Base-by-base conservation (phyloP, 2,113 vertebrate species). In the Haliaeetus leucogaster region DNA sequence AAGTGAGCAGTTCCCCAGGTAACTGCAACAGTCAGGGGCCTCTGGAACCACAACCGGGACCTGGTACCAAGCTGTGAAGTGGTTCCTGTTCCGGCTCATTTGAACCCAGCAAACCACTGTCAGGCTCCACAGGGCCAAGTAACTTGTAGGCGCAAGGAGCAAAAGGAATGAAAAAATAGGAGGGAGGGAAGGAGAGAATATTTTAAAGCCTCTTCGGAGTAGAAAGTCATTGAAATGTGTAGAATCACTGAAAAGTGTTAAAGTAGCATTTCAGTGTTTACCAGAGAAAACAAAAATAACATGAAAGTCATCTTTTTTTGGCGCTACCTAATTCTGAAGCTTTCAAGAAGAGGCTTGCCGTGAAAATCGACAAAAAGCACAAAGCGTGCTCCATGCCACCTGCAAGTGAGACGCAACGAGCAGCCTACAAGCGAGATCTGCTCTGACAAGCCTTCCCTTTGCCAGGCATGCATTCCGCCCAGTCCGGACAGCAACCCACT, bases 401-500 rank as follows among this genome's bases (percentile, higher is more conserved):
- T 23, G 40, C 27, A 63, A 87, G 36, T 8, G 43, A 90, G 30
- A 29, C 19, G 7, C 45, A 26, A 32, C 1, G 23, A 38, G 27
- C 62, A 66, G 61, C 40, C 38, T 76, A 23, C 40, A 81, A 43
- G 32, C 0, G 3, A 59, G 20, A 25, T 80, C 59, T 30, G 56
- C n/a, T 62, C 38, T 65, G 61, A 63, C 16, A 48, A 79, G n/a
- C 26, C 23, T 70, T 70, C 25, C 32, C 32, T 87, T 58, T 78
- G 63, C 40, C 58, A 89, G 29, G 36, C 62, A 16, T 16, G 30
- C 38, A 19, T 82, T 74, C 61, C 4, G 0, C 63, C 47, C 18
- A 17, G 34, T 13, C 19, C 0, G 0, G 61, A 55, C 68, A 90
- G 22, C 53, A 18, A 3, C 20, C 21, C 40, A 4, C 65, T 56